A percentile compares a stretch with the other conserved stretches of the same genome.
Conservation (phyloP, 2,797 vertebrate genomes). For the Spatula versicolor region DNA sequence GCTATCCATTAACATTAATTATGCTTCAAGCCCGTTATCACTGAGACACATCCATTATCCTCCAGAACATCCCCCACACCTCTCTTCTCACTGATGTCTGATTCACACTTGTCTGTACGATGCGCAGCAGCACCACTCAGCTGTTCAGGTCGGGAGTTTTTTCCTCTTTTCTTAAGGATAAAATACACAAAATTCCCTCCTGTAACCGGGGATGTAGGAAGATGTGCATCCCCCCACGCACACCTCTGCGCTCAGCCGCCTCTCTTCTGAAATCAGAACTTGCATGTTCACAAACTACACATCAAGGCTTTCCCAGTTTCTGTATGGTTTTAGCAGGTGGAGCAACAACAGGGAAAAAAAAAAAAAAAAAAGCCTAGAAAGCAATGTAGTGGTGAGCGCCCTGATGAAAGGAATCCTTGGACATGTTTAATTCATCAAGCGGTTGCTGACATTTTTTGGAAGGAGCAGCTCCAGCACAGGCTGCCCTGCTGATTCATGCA, state of each 20-base stretch:
- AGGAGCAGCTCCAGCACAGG: not conserved
- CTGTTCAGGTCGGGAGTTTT: not conserved
- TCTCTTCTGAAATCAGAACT: not conserved
- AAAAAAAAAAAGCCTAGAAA: constrained; percentile 7
- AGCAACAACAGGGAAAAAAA: no score
- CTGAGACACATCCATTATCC: not conserved
- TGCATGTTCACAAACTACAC: not conserved
- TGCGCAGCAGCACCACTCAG: not conserved
- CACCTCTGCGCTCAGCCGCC: not conserved
- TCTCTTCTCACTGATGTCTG: not conserved
- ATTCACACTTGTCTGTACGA: not conserved
- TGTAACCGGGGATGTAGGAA: not conserved
- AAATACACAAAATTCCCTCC: not conserved
- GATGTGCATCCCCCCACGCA: not conserved
- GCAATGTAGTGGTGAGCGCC: not conserved
- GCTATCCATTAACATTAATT: constrained; percentile 6
- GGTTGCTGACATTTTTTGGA: not conserved
- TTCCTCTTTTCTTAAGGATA: not conserved
- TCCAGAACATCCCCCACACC: not conserved
- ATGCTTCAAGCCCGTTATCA: not conserved
- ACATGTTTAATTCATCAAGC: constrained; percentile 12
- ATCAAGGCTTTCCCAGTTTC: not conserved
- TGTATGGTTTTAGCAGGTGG: not conserved
- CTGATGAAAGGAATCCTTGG: not conserved
- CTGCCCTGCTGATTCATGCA: not conserved